These are phyloP conservation scores for Scaptomyza hsui DNA, from an alignment of 1,140 invertebrate genomes.

Conservation along the genomic window DNA sequence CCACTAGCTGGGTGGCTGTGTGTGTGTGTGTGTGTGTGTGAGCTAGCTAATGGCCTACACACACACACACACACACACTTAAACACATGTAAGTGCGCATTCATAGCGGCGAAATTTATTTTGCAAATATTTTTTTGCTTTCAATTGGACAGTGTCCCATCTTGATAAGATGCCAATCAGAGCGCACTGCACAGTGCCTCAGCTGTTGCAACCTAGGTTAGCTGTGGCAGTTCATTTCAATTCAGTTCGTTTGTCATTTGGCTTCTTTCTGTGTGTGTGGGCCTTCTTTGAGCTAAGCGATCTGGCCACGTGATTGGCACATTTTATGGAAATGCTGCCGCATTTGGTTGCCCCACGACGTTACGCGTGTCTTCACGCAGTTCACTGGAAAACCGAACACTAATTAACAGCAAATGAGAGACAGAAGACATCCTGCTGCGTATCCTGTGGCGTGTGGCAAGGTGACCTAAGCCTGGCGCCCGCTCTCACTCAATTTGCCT, in stretches of 20 bases:
- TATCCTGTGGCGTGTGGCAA: constrained; percentile 55
- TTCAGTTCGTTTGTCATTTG: constrained; percentile 81
- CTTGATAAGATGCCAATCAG: constrained; percentile 83
- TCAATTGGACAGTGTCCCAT: constrained; percentile 83
- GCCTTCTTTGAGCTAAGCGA: constrained; percentile 37
- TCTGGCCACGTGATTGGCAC: constrained; percentile 69
- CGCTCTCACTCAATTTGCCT: constrained; percentile 51
- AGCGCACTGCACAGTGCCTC: constrained; percentile 41
- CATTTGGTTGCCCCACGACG: constrained; percentile 37
- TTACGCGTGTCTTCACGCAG: constrained; percentile 57
- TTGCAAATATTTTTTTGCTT: constrained; percentile 75
- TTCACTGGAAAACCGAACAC: constrained; percentile 57
- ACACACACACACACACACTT: constrained; percentile 30
- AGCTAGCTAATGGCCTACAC: constrained; percentile 33
- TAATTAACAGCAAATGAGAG: constrained; percentile 71
- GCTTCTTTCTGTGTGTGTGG: constrained; percentile 57
- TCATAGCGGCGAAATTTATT: constrained; percentile 72
- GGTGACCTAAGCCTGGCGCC: constrained; percentile 46
- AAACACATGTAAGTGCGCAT: constrained; percentile 12
- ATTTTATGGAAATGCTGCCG: constrained; percentile 75
- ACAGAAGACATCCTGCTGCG: too few relatives aligned
- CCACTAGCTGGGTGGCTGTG: constrained; percentile 64
- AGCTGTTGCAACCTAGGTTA: constrained; percentile 13
- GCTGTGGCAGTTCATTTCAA: constrained; percentile 74
- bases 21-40: not conserved